Percentiles rank a stretch among this genome's conserved stretches.
phyloP scores from a whole-genome alignment of 2,797 vertebrate species.

The Gobionotothen gibberifrons region DNA sequence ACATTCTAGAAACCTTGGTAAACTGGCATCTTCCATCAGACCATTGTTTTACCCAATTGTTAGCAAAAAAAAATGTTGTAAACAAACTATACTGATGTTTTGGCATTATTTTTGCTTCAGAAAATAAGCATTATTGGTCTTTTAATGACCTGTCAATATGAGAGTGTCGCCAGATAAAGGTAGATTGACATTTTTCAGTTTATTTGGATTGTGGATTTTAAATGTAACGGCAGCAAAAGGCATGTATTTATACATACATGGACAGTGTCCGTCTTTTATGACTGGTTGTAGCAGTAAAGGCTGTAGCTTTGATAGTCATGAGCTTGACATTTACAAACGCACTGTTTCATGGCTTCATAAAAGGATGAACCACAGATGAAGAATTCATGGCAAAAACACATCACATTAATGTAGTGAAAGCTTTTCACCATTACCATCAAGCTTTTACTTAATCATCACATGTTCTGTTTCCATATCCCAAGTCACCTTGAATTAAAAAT shows the following conservation, averaged over 20 bases:
- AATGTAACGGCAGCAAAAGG: neutral
- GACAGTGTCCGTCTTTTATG: neutral
- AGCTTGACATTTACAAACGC: conserved; percentile 23
- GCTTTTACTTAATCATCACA: conserved; percentile 30
- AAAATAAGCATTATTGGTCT: neutral
- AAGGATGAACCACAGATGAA: conserved; percentile 12
- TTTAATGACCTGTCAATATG: neutral
- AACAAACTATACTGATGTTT: neutral
- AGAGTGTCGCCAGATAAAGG: neutral
- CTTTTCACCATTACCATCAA: conserved; percentile 16
- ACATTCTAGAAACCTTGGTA: neutral
- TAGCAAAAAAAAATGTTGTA: neutral
- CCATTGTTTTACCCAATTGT: neutral
- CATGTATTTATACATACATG: neutral
- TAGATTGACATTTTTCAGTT: neutral
- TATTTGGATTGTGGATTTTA: neutral
- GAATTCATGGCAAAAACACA: conserved; percentile 13
- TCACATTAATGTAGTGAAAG: conserved; percentile 26
- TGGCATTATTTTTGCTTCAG: neutral
- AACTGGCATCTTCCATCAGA: neutral
- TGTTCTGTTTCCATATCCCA: conserved; percentile 12
- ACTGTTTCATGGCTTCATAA: conserved; percentile 4
- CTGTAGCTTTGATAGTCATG: neutral
- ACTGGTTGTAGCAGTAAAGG: neutral
- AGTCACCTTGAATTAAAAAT: conserved; percentile 37